A percentile compares a stretch with the other conserved stretches of the same genome.
Evolutionary conservation across 2,888 invertebrate genomes (phyloP).

Genomic region (Augochlorella aurata): DNA sequence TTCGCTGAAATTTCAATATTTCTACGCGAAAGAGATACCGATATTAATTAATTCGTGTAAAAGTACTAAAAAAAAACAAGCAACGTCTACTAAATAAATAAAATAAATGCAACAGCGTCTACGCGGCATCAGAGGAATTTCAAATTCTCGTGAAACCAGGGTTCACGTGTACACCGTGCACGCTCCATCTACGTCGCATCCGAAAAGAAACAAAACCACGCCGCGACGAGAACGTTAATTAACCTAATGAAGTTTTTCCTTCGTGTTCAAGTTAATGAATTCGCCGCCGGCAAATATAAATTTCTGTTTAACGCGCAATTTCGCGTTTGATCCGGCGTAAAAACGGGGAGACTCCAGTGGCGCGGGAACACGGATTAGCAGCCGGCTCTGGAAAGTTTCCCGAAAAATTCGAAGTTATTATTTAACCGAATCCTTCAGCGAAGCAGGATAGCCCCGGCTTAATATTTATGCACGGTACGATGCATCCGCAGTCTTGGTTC

Average conservation of each 20-base stretch:
- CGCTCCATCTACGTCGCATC: no score
- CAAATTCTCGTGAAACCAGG: not conserved
- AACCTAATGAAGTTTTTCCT: not conserved
- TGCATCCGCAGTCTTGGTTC: constrained; percentile 1
- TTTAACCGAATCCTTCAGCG: not conserved
- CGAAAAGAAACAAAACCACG: not conserved
- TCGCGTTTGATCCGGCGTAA: not conserved
- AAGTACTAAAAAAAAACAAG: no score
- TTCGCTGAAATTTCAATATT: no score
- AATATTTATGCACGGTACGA: constrained; percentile 23
- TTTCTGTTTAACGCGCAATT: not conserved
- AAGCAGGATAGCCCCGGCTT: not conserved
- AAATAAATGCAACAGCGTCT: no score
- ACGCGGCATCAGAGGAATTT: no score
- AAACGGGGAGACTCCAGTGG: not conserved
- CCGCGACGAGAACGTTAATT: not conserved
- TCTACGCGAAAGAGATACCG: no score
- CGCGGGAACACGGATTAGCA: not conserved
- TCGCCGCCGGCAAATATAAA: not conserved
- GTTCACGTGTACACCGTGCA: no score
- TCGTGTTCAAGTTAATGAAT: not conserved
- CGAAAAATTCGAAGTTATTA: constrained; percentile 10
- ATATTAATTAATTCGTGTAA: no score
- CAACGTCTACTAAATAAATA: no score
- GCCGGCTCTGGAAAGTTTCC: not conserved